Percentiles rank a stretch among this genome's conserved stretches.
Evolutionary conservation across 2,797 vertebrate genomes (phyloP).

Genomic region (Benthosema pterotum): DNA sequence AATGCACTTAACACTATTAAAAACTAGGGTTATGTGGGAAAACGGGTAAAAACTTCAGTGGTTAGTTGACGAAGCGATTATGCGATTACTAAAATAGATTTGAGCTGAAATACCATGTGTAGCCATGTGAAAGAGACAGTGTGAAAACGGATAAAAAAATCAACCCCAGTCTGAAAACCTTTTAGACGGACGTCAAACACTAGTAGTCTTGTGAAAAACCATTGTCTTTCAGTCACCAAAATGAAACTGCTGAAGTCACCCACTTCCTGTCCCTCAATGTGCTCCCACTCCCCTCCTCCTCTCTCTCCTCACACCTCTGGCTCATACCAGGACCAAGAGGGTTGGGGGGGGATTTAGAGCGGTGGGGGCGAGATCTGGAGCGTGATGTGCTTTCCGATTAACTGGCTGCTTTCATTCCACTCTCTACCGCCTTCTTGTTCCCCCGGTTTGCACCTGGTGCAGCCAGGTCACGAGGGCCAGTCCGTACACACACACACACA

Average conservation of each 20-base stretch:
- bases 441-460: slow-evolving; percentile 65
- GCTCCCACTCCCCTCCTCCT: background rate
- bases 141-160: background rate
- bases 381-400: slow-evolving; percentile 67
- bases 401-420: slow-evolving; percentile 53
- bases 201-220: background rate
- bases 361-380: slow-evolving; percentile 61
- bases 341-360: background rate
- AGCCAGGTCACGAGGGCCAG: slow-evolving; percentile 14
- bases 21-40: no score
- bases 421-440: slow-evolving; percentile 16
- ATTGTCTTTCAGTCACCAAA: background rate
- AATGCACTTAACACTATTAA: no score
- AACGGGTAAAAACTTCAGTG: no score
- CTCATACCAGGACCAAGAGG: slow-evolving; percentile 13
- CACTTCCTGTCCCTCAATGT: background rate
- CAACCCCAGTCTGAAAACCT: background rate
- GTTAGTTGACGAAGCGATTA: no score
- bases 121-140: no score
- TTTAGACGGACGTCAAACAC: background rate
- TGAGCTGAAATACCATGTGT: no score
- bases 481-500: slow-evolving; percentile 60
- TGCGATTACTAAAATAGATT: no score
- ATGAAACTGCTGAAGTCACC: background rate
- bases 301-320: slow-evolving; percentile 12